Evolutionary conservation across 2,113 vertebrate genomes (phyloP), one percentile per base, ranked within the genome.

Genomic region (Pelobates fuscus): DNA sequence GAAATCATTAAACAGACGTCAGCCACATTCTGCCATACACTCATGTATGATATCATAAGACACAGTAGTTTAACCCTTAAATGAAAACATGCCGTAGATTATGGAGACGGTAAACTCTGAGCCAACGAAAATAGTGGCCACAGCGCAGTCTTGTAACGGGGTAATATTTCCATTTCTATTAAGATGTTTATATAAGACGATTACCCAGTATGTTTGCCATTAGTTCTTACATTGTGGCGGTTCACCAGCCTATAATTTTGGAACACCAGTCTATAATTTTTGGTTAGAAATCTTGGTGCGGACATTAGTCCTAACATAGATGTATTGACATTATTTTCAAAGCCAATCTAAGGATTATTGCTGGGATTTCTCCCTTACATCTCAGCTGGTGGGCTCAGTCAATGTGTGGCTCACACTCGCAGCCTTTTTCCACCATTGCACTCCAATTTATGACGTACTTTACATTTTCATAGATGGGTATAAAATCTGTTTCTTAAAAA

Each of bases 231-330:
- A n/a, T n/a, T n/a, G n/a, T n/a, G 43, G 26, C n/a, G 26, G 20
- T 23, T 32, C 26, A 46, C 7, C 70, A 63, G 29, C 26, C 70
- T 63, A 25, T 52, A 49, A 72, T 72, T 63, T 32, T n/a, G 58
- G 44, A 2, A 23, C 41, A 18, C 12, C 3, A 32, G 26, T 3
- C 26, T 72, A 29, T 63, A 58, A 63, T 72, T 72, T 72, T n/a
- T n/a, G 29, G 59, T 26, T 17, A 26, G n/a, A n/a, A 43, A 8
- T 6, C 14, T 20, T 6, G 8, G 8, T 15, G n/a, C 67, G 15
- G 70, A 70, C 57, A 60, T 43, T 46, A 27, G 15, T 21, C 2
- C 21, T 59, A 58, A 70, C 41, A 25, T 11, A 27, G 3, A 59
- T 44, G 17, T 7, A 57, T 3, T 57, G n/a, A 12, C 54, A 23